Percentiles rank a stretch among this genome's conserved stretches.
Conservation (phyloP, 2,888 invertebrate genomes). For the Chaetoderma sp. region DNA sequence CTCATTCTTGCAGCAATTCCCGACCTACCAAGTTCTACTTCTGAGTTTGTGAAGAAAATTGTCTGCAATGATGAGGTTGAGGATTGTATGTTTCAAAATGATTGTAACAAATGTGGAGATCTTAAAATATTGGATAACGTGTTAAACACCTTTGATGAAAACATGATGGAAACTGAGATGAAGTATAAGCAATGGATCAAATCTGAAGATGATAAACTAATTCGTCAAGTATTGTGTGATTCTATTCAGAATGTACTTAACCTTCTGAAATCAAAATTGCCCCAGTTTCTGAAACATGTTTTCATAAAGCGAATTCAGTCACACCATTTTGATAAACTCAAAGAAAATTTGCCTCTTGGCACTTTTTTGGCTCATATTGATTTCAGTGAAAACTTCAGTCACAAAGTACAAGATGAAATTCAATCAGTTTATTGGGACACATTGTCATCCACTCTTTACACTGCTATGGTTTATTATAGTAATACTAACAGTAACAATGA, state of each 20-base stretch:
- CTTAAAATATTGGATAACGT: too few species aligned
- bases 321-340: slow-evolving; percentile 4
- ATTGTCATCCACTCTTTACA: slow-evolving; percentile 10
- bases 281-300: slow-evolving; percentile 10
- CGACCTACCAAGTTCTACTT: neutral
- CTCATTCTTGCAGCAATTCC: slow-evolving; percentile 16
- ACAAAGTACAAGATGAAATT: slow-evolving; percentile 17
- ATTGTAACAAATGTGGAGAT: slow-evolving; percentile 3
- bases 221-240: neutral
- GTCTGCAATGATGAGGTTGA: neutral
- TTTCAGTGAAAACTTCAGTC: slow-evolving; percentile 19
- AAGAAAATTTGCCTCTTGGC: neutral
- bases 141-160: too few species aligned
- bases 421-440: slow-evolving; percentile 25
- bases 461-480: too few species aligned
- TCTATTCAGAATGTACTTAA: neutral
- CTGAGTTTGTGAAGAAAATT: slow-evolving; percentile 9
- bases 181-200: slow-evolving; percentile 16
- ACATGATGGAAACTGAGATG: neutral
- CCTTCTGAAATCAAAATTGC: neutral
- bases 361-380: slow-evolving; percentile 28
- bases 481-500: too few species aligned
- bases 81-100: slow-evolving; percentile 2
- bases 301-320: slow-evolving; percentile 23
- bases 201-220: neutral